A percentile compares a stretch with the other conserved stretches of the same genome.
phyloP scores from a whole-genome alignment of 2,888 invertebrate genomes.

The Neocrepidodera transversa region DNA sequence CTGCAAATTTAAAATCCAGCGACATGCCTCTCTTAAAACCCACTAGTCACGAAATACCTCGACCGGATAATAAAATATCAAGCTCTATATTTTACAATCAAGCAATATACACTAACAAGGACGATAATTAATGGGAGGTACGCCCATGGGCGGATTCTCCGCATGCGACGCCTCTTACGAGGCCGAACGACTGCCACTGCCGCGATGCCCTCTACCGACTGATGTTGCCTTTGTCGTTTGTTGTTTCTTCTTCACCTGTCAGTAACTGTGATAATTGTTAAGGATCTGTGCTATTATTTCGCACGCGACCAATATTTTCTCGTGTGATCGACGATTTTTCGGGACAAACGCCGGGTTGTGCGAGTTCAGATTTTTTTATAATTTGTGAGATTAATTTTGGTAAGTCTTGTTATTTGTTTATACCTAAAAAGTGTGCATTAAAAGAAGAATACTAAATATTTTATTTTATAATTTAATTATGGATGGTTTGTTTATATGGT shows the following conservation, averaged over 20 bases:
- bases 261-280: constrained; percentile 39
- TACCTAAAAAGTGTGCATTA: too few species aligned
- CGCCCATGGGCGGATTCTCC: constrained; percentile 51
- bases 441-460: too few species aligned
- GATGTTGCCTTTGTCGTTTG: constrained; percentile 37
- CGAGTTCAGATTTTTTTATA: too few species aligned
- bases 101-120: constrained; percentile 51
- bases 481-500: too few species aligned
- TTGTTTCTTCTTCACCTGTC: constrained; percentile 32
- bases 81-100: constrained; percentile 38
- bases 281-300: constrained; percentile 22
- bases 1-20: neutral
- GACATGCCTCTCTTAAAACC: constrained; percentile 14
- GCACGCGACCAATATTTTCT: constrained; percentile 14
- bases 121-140: constrained; percentile 54
- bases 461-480: too few species aligned
- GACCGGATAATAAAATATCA: constrained; percentile 35
- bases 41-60: constrained; percentile 28
- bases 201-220: constrained; percentile 44
- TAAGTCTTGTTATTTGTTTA: constrained; percentile 7
- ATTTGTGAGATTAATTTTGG: constrained; percentile 11
- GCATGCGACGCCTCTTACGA: constrained; percentile 49
- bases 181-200: constrained; percentile 45
- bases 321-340: neutral
- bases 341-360: constrained; percentile 15